These are phyloP conservation scores for Leucophenga varia DNA, from an alignment of 1,140 invertebrate genomes.

Conservation along the genomic window DNA sequence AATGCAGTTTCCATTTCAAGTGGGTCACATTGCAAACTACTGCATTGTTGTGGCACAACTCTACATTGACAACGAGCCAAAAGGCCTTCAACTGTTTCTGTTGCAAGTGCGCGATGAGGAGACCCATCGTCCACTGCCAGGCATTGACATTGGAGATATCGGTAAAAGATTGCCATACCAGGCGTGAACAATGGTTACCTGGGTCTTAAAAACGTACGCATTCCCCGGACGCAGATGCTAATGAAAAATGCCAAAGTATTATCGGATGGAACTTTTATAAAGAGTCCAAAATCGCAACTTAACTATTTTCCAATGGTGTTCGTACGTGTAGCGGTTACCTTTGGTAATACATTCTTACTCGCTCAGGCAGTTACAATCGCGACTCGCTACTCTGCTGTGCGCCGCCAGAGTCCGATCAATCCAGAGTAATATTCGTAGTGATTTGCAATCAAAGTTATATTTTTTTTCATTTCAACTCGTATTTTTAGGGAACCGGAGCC, in stretches of 20 bases:
- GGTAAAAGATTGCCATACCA: constrained; percentile 88
- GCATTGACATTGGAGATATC: constrained; percentile 88
- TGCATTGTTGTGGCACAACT: constrained; percentile 85
- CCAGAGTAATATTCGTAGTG: constrained; percentile 70
- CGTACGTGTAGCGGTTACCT: constrained; percentile 67
- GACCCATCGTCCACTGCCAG: constrained; percentile 79
- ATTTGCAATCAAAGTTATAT: too few relatives aligned
- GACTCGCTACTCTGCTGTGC: constrained; percentile 79
- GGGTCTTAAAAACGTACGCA: constrained; percentile 77
- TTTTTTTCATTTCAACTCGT: too few relatives aligned
- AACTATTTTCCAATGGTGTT: constrained; percentile 93
- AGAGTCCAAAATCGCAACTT: constrained; percentile 77
- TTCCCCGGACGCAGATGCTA: constrained; percentile 83
- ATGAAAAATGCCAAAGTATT: constrained; percentile 88
- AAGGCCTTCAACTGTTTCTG: constrained; percentile 88
- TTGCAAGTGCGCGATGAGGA: constrained; percentile 84
- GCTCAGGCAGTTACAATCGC: constrained; percentile 80
- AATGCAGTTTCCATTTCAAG: too few relatives aligned
- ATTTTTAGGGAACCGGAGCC: constrained; percentile 78
- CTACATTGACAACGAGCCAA: constrained; percentile 75
- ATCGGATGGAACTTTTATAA: constrained; percentile 82
- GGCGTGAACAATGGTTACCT: constrained; percentile 89
- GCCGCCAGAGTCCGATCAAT: constrained; percentile 80
- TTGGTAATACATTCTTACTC: constrained; percentile 68
- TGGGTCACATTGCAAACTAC: constrained; percentile 88